phyloP scores from a whole-genome alignment of 2,888 invertebrate genomes.

The Drosophila eohydei region DNA sequence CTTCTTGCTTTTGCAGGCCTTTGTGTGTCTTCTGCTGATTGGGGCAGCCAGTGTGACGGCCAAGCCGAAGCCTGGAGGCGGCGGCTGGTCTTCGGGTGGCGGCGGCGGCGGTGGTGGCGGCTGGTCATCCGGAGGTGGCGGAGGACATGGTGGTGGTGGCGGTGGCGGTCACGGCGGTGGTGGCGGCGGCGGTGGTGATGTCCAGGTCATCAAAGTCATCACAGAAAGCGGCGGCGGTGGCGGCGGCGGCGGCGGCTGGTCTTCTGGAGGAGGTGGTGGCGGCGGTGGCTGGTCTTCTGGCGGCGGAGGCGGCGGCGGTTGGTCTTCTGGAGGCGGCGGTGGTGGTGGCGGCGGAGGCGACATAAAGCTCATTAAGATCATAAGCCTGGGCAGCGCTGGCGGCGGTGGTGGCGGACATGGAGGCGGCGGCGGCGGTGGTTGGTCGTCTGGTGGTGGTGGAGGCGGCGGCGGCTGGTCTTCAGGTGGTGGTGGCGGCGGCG shows the following conservation, averaged over 20 bases:
- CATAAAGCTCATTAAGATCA: conserved; percentile 42
- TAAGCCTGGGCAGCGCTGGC: conserved; percentile 41
- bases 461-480: conserved; percentile 60
- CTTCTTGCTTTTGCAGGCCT: conserved; percentile 64
- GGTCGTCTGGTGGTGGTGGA: conserved; percentile 47
- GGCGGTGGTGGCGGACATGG: conserved; percentile 53
- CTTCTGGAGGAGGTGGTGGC: conserved; percentile 54
- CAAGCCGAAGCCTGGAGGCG: conserved; percentile 80
- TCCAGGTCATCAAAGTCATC: conserved; percentile 58
- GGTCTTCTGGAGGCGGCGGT: conserved; percentile 15
- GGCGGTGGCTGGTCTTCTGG: conserved; percentile 57
- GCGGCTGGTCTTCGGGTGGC: conserved; percentile 71
- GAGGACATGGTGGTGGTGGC: conserved; percentile 43
- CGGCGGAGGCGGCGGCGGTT: conserved; percentile 62
- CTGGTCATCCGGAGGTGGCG: conserved; percentile 54
- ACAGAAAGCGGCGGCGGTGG: conserved; percentile 65
- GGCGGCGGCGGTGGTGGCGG: conserved; percentile 72
- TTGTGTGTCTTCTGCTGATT: conserved; percentile 82
- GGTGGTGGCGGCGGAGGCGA: conserved; percentile 46
- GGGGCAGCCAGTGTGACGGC: conserved; percentile 82
- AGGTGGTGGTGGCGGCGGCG: conserved; percentile 65
- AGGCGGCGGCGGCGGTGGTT: conserved; percentile 43
- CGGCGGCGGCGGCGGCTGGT: conserved; percentile 54
- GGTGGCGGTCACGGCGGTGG: conserved; percentile 64
- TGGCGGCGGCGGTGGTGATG: conserved; percentile 65